Evolutionary conservation across 2,113 vertebrate genomes (phyloP), one percentile per base, ranked within the genome.

Genomic region (Leucosticte australis): DNA sequence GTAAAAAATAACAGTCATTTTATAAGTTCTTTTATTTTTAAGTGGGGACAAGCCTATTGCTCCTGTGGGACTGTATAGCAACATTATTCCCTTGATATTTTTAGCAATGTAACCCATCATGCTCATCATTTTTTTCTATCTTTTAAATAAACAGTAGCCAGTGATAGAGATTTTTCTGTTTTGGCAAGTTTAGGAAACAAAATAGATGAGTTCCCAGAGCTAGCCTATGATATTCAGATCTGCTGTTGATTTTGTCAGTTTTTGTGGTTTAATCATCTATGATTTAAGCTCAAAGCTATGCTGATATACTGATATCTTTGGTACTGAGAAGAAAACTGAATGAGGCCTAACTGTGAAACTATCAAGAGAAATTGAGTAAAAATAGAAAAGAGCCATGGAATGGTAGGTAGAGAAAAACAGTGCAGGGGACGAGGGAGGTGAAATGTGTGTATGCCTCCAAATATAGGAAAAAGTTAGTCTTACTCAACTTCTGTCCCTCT

Each of bases 391-490:
- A 41, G 0, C 1, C 47, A 27, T 10, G 13, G 12, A 75, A 79
- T 35, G 1, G 7, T 53, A n/a, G 5, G 3, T 24, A 65, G 20
- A 21, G 46, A 53, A 50, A 67, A 42, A 2, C 4, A 26, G 11
- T 27, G 7, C 2, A 15, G 22, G 2, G 4, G 8, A 55, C 63
- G 15, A 15, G 17, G 14, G 11, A 12, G 8, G 4, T 73, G 20
- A 85, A 85, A 82, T 11, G 4, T 17, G 42, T 1, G 0, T 16
- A 5, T 1, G 0, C 2, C 17, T 5, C 10, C 31, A 86, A 46
- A 76, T 79, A 35, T 0, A 30, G 11, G 46, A 31, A 73, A 35
- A 81, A 49, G 2, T 39, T 47, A 39, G 2, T 37, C 26, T 60
- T 73, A 46, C 6, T 27, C 31, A 73, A 55, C 3, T 74, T 63